phyloP scores from a whole-genome alignment of 2,113 vertebrate genomes.

The Nibea albiflora region DNA sequence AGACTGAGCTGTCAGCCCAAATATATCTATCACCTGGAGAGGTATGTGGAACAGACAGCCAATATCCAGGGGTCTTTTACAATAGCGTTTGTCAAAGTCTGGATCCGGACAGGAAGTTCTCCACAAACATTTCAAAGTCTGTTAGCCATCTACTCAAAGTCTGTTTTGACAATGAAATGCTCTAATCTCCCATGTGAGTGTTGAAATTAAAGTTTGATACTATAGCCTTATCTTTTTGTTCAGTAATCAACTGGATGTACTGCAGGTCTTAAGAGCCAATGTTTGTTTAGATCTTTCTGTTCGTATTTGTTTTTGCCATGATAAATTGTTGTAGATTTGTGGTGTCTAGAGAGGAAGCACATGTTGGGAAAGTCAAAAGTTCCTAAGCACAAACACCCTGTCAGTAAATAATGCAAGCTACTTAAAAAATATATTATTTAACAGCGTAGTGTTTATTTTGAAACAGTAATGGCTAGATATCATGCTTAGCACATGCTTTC shows the following conservation, averaged over 20 bases:
- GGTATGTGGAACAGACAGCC: constrained; percentile 59
- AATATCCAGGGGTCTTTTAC: constrained; percentile 67
- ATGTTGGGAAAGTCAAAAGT: not conserved
- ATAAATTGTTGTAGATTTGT: not conserved
- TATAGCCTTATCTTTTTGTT: not conserved
- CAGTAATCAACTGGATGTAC: not conserved
- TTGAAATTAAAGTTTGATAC: constrained; percentile 14
- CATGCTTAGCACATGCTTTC: not conserved
- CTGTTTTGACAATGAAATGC: constrained; percentile 47
- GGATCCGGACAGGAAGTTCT: constrained; percentile 51
- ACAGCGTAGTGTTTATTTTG: not conserved
- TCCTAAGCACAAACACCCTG: not conserved
- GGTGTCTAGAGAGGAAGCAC: not conserved
- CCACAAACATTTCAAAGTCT: constrained; percentile 58
- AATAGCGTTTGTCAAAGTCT: constrained; percentile 59
- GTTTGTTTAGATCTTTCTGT: not conserved
- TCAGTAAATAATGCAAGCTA: not conserved
- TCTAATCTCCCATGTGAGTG: constrained; percentile 15
- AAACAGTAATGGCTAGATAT: not conserved
- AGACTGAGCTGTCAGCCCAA: constrained; percentile 60
- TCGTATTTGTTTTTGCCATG: not conserved
- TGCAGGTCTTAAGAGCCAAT: not conserved
- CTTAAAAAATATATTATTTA: not conserved
- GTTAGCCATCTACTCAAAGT: constrained; percentile 37
- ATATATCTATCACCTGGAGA: constrained; percentile 69